phyloP scores from a whole-genome alignment of 1,140 invertebrate genomes.

The Scaptomyza graminum region DNA sequence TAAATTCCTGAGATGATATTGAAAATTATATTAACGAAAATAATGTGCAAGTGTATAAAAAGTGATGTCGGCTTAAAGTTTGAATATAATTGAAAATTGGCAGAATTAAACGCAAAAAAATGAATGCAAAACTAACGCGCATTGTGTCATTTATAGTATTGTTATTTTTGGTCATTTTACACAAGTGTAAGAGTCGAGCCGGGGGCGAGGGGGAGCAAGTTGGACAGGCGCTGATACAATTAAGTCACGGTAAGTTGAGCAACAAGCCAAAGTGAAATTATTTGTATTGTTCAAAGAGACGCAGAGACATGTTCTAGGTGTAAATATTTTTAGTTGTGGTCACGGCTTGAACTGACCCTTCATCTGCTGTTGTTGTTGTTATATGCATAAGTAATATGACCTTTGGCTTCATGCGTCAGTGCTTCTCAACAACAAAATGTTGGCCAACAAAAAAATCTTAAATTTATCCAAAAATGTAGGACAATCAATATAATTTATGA shows the following conservation, averaged over 20 bases:
- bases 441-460: conserved; percentile 12
- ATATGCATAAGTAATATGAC: conserved; percentile 54
- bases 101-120: conserved; percentile 33
- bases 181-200: conserved; percentile 19
- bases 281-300: conserved; percentile 26
- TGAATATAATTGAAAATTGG: conserved; percentile 2
- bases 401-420: conserved; percentile 70
- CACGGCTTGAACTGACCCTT: conserved; percentile 29
- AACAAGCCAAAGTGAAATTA: conserved; percentile 65
- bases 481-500: conserved; percentile 71
- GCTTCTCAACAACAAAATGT: conserved; percentile 35
- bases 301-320: conserved; percentile 1
- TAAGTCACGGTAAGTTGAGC: conserved; percentile 83
- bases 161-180: conserved; percentile 48
- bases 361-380: conserved; percentile 7
- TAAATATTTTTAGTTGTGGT: conserved; percentile 47
- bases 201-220: conserved; percentile 29
- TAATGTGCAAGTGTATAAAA: conserved; percentile 30
- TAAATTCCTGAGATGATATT: not conserved
- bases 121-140: conserved; percentile 53
- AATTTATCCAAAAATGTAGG: conserved; percentile 54
- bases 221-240: conserved; percentile 79
- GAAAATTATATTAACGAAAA: not conserved
- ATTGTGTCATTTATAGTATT: conserved; percentile 31
- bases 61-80: conserved; percentile 1